phyloP scores from a whole-genome alignment of 2,888 invertebrate species.

The Elysia crispata region DNA sequence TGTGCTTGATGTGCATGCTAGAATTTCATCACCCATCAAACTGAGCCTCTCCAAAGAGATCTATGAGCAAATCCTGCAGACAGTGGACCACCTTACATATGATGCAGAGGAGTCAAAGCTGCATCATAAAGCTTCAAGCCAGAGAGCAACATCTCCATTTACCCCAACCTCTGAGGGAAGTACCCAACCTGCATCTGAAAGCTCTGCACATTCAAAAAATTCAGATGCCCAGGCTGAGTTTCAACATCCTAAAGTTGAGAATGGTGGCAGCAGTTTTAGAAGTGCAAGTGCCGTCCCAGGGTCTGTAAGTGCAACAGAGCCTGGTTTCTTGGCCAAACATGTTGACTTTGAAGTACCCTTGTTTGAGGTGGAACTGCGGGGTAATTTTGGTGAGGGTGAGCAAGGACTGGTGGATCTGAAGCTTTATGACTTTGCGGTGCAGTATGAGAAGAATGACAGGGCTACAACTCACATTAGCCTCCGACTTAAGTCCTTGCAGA shows the following conservation, averaged over 20 bases:
- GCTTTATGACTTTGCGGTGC: constrained; percentile 88
- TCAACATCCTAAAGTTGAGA: neutral
- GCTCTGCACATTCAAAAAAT: neutral
- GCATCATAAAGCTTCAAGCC: neutral
- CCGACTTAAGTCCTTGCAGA: constrained; percentile 88
- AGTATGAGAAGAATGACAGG: constrained; percentile 84
- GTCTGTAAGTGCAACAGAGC: constrained; percentile 15
- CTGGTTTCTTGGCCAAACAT: constrained; percentile 60
- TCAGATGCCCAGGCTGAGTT: no score
- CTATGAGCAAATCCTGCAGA: constrained; percentile 89
- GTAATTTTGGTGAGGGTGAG: constrained; percentile 75
- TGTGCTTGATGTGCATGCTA: constrained; percentile 83
- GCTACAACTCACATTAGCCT: constrained; percentile 85
- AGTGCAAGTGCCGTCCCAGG: neutral
- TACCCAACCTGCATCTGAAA: neutral
- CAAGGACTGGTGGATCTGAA: constrained; percentile 87
- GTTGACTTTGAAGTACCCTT: constrained; percentile 71
- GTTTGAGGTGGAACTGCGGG: constrained; percentile 72
- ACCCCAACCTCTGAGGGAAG: no score
- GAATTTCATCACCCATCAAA: constrained; percentile 89
- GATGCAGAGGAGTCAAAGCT: constrained; percentile 49
- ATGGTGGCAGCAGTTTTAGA: neutral
- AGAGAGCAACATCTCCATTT: neutral
- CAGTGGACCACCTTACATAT: constrained; percentile 73
- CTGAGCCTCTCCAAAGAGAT: constrained; percentile 90